phyloP scores from a whole-genome alignment of 2,797 vertebrate species.

The Schizothorax lantsangensis region DNA sequence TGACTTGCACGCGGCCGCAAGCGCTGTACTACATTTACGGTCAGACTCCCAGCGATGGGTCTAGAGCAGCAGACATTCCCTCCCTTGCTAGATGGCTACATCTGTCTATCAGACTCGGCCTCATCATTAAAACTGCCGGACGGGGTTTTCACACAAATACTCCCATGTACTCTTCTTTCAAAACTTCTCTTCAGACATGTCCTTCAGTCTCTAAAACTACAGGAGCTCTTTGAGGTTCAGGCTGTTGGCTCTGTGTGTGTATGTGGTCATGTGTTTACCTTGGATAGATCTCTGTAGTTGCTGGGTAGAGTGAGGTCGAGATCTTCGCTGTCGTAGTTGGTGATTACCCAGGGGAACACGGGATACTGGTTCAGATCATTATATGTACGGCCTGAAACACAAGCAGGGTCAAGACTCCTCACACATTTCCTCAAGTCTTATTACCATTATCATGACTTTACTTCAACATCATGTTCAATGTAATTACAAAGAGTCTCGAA shows the following conservation, averaged over 20 bases:
- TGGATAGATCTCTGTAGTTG: constrained; percentile 98
- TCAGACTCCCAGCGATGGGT: constrained; percentile 17
- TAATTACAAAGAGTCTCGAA: not conserved
- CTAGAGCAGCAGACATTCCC: constrained; percentile 1
- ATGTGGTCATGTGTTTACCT: constrained; percentile 78
- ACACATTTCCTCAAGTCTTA: not conserved
- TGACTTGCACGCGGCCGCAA: not conserved
- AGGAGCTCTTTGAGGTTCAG: not conserved
- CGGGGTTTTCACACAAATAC: constrained; percentile 1
- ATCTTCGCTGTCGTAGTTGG: constrained; percentile 95
- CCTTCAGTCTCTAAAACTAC: not conserved
- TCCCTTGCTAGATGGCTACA: constrained; percentile 12
- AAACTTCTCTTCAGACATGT: constrained; percentile 12
- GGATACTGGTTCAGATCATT: constrained; percentile 98
- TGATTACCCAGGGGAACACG: constrained; percentile 98
- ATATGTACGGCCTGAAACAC: constrained; percentile 86
- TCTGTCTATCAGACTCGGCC: constrained; percentile 17
- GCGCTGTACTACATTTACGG: constrained; percentile 6
- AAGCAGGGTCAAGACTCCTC: not conserved
- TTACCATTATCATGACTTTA: not conserved
- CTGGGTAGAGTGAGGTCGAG: constrained; percentile 97
- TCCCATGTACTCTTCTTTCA: not conserved
- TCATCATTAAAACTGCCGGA: constrained; percentile 29
- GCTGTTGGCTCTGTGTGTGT: constrained; percentile 5
- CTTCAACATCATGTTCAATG: not conserved